Evolutionary conservation across 2,113 vertebrate species (phyloP), one percentile per base, ranked within the genome.

Genomic region (Coptodon rendalli): DNA sequence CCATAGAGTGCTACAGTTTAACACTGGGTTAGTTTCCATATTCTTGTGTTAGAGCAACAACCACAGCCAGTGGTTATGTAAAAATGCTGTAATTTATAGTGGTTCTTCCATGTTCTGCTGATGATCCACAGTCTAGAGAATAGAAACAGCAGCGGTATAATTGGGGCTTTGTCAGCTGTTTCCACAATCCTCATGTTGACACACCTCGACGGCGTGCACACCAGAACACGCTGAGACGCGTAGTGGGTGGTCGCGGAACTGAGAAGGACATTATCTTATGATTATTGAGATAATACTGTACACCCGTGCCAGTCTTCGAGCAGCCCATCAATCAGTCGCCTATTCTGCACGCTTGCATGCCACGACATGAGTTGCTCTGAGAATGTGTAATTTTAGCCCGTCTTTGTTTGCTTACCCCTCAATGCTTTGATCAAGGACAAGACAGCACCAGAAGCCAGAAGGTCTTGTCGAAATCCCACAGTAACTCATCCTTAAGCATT

Each of bases 221-320:
- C 87, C 89, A 94, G 81, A 87, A 93, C 91, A 86, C 79, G 86
- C 83, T 6, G 88, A 91, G 89, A 66, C 81, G 61, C 93, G 29
- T 63, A 63, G 93, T 95, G 95, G 95, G 95, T 96, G 95, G 95
- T 95, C 95, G 83, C 88, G 88, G 93, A 94, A 93, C 92, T 91
- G 92, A 94, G 94, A 90, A 91, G 95, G 95, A 94, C 95, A 95
- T 95, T 95, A 95, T 96, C 94, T 95, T 94, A 93, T 95, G 95
- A 95, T 95, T 96, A 94, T 96, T 95, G 94, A 94, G 95, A 95
- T 95, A 95, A 95, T 95, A 93, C 93, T 85, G 89, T 93, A 93
- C 90, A 93, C 91, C 94, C 90, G 92, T 93, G 87, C 93, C 93
- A 93, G 93, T 92, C 93, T 92, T 59, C n/a, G 86, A 93, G 90